Conservation (phyloP, 2,113 vertebrate species). For the Chauna torquata region DNA sequence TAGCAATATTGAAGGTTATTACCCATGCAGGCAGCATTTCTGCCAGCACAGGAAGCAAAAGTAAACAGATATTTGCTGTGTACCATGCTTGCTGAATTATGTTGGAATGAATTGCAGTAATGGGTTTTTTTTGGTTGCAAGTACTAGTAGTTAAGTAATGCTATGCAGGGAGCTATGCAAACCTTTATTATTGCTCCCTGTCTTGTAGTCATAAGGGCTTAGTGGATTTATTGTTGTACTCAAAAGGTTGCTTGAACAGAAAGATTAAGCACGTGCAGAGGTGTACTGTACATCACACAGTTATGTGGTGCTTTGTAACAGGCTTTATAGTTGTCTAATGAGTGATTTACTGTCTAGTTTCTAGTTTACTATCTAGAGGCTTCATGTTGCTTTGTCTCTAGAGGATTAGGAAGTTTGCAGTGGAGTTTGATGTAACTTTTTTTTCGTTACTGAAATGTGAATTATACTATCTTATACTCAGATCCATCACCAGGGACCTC, state of each 20-base stretch:
- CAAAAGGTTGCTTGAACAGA: neutral
- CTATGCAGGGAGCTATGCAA: neutral
- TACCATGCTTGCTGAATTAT: neutral
- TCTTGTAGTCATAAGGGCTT: neutral
- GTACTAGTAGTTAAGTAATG: neutral
- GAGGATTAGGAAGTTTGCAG: neutral
- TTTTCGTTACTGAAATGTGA: neutral
- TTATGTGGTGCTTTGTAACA: neutral
- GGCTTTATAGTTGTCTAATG: neutral
- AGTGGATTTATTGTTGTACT: neutral
- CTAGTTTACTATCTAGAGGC: neutral
- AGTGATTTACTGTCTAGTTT: neutral
- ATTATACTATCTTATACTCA: neutral
- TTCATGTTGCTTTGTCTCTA: neutral
- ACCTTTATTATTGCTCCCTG: neutral
- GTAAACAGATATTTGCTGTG: rapidly evolving
- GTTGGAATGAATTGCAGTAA: neutral
- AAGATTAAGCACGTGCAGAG: neutral
- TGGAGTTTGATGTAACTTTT: neutral
- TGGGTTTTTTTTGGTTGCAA: neutral
- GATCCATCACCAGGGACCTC: neutral
- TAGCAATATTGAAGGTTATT: neutral
- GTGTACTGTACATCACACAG: rapidly evolving
- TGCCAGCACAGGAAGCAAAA: neutral
- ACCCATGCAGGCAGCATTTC: neutral